A percentile compares a stretch with the other conserved stretches of the same genome.
Evolutionary conservation across 1,140 invertebrate species (phyloP).

Genomic region (Drosophila santomea): DNA sequence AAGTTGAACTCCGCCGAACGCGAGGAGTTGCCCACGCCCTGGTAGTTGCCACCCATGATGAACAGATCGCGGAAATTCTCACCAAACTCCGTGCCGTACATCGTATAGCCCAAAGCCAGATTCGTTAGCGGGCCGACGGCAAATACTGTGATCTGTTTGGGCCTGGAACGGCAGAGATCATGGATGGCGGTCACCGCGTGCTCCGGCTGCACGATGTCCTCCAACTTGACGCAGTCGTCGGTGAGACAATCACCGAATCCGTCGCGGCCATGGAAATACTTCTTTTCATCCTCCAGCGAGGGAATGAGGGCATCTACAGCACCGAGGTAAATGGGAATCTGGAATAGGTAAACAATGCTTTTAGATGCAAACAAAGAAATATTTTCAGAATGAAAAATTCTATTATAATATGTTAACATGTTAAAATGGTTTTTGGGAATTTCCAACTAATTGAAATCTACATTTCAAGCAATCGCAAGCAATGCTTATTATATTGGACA

Average conservation of each 20-base stretch:
- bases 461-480: too few species aligned
- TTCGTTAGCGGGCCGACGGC: conserved; percentile 92
- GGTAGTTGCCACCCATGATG: conserved; percentile 92
- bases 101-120: conserved; percentile 89
- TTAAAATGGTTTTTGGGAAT: too few species aligned
- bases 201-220: conserved; percentile 52
- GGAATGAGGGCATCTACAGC: conserved; percentile 86
- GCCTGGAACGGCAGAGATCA: conserved; percentile 82
- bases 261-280: conserved; percentile 86
- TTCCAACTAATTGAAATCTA: too few species aligned
- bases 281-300: conserved; percentile 43
- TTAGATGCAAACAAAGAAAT: not conserved
- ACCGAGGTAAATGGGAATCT: conserved; percentile 89
- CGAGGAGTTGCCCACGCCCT: conserved; percentile 89
- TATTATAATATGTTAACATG: too few species aligned
- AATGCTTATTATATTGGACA: too few species aligned
- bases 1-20: conserved; percentile 93
- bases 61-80: conserved; percentile 87
- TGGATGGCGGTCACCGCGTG: conserved; percentile 85
- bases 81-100: conserved; percentile 87
- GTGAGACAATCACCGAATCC: conserved; percentile 88
- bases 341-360: not conserved
- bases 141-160: conserved; percentile 87
- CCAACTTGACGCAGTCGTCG: conserved; percentile 32
- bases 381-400: not conserved